Evolutionary conservation across 1,140 invertebrate genomes (phyloP).

Genomic region (Drosophila punjabiensis): DNA sequence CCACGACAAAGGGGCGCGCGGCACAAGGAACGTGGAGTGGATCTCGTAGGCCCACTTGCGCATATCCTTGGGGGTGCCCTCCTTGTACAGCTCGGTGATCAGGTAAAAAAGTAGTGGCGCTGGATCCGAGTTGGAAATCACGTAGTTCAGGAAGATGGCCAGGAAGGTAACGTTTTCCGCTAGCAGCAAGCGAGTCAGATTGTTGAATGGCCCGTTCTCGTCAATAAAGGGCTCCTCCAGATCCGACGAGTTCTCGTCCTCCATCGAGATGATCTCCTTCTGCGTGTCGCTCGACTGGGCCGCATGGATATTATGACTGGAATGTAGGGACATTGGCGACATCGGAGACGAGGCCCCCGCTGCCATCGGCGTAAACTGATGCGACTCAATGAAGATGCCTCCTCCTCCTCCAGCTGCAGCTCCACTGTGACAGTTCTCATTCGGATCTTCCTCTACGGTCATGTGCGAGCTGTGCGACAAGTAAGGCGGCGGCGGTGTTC

Average conservation of each 20-base stretch:
- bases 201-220: conserved; percentile 93
- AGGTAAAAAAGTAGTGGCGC: conserved; percentile 95
- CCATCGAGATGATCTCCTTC: conserved; percentile 95
- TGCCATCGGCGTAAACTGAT: conserved; percentile 77
- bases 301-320: conserved; percentile 77
- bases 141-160: conserved; percentile 95
- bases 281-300: conserved; percentile 86
- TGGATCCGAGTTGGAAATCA: conserved; percentile 94
- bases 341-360: conserved; percentile 57
- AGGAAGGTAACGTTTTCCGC: conserved; percentile 91
- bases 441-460: conserved; percentile 70
- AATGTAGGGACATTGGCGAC: conserved; percentile 68
- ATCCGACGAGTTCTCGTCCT: conserved; percentile 96
- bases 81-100: conserved; percentile 93
- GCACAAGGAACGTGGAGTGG: conserved; percentile 97
- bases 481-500: conserved; percentile 95
- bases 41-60: conserved; percentile 99
- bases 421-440: conserved; percentile 56
- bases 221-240: conserved; percentile 91
- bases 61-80: conserved; percentile 94
- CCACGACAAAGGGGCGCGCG: conserved; percentile 93
- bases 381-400: conserved; percentile 77
- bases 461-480: conserved; percentile 79
- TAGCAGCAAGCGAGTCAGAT: conserved; percentile 89
- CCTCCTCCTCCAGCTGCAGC: conserved; percentile 24